Percentiles rank a stretch among this genome's conserved stretches.
phyloP scores from a whole-genome alignment of 1,140 invertebrate genomes.

The Cotesia typhae region DNA sequence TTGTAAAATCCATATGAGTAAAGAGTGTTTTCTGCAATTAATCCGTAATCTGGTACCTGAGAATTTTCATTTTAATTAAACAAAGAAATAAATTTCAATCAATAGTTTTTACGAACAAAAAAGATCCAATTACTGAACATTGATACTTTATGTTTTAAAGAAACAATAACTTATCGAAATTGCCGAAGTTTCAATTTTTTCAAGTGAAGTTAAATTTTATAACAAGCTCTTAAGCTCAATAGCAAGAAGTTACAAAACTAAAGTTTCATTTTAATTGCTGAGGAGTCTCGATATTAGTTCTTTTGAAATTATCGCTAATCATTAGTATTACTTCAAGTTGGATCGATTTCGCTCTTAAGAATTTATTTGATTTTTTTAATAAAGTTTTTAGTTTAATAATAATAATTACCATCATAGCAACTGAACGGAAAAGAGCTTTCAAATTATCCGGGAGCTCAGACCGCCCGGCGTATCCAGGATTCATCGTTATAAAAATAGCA shows the following conservation, averaged over 20 bases:
- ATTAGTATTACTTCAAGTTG: too few relatives aligned
- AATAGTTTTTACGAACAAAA: background rate
- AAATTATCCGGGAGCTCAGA: slow-evolving; percentile 93
- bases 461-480: slow-evolving; percentile 91
- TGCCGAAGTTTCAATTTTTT: too few relatives aligned
- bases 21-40: slow-evolving; percentile 93
- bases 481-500: slow-evolving; percentile 96
- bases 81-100: background rate
- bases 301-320: too few relatives aligned
- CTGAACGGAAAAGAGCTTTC: slow-evolving; percentile 93
- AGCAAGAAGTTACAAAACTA: too few relatives aligned
- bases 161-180: too few relatives aligned
- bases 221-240: too few relatives aligned
- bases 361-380: slow-evolving; percentile 15
- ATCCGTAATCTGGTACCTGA: slow-evolving; percentile 88
- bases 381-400: background rate
- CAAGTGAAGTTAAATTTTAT: too few relatives aligned
- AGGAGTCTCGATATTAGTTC: too few relatives aligned
- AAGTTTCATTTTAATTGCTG: too few relatives aligned
- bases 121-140: background rate
- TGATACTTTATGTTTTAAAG: too few relatives aligned
- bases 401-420: slow-evolving; percentile 91
- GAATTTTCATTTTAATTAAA: background rate
- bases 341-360: too few relatives aligned
- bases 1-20: slow-evolving; percentile 94